Percentiles rank a stretch among this genome's conserved stretches.
Conservation (phyloP, 2,888 invertebrate species). For the Lepidochrysops patricia region DNA sequence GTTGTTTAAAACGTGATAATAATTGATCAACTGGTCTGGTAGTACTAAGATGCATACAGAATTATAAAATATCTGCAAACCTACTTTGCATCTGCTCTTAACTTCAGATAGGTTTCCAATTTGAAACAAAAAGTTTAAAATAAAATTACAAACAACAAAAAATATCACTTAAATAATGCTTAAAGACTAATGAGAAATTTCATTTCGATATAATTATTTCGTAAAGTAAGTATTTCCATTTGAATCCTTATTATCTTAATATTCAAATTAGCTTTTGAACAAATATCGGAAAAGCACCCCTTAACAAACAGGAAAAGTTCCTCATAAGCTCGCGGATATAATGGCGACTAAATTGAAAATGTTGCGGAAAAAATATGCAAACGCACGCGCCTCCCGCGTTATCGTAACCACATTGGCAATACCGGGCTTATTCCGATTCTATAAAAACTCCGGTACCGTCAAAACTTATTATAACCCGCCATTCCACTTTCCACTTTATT, state of each 20-base stretch:
- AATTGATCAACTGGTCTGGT: no score
- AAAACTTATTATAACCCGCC: slow-evolving; percentile 11
- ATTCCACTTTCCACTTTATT: background rate
- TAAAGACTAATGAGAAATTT: no score
- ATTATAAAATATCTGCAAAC: no score
- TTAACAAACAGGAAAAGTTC: background rate
- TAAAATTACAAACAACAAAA: no score
- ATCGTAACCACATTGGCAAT: slow-evolving; percentile 44
- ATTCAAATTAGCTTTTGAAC: background rate
- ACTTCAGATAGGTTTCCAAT: no score
- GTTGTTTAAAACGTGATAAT: no score
- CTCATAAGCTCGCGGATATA: slow-evolving; percentile 16
- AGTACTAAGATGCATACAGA: no score
- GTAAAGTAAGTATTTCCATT: background rate
- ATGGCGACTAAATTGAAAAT: slow-evolving; percentile 39
- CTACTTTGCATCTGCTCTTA: no score
- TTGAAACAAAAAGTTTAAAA: no score
- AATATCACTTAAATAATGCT: no score
- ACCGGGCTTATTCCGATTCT: slow-evolving; percentile 33
- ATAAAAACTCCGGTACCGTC: slow-evolving; percentile 21
- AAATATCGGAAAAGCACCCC: background rate
- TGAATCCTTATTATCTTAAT: background rate
- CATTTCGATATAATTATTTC: no score
- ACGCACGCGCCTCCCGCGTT: slow-evolving; percentile 43
- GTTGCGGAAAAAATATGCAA: slow-evolving; percentile 47